A percentile compares a stretch with the other conserved stretches of the same genome.
Evolutionary conservation across 2,888 invertebrate species (phyloP).

Genomic region (Syritta pipiens): DNA sequence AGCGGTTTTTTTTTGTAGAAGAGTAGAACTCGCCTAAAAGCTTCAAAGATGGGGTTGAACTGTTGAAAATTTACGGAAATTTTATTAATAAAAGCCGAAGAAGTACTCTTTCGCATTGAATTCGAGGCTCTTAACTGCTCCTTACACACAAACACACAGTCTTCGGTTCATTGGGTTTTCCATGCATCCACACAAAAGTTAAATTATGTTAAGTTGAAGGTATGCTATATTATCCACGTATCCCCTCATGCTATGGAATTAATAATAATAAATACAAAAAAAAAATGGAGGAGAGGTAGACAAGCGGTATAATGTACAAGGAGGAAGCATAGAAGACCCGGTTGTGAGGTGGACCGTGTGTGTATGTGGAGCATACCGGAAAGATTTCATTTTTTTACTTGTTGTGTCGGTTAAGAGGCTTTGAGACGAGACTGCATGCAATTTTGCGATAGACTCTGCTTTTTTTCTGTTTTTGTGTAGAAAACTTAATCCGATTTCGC

Average conservation of each 20-base stretch:
- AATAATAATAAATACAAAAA: conserved; percentile 36
- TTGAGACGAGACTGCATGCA: conserved; percentile 55
- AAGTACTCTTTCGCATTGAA: conserved; percentile 32
- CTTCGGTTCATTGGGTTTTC: conserved; percentile 65
- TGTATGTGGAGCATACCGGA: conserved; percentile 65
- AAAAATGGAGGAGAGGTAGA: conserved; percentile 1
- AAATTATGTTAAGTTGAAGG: conserved; percentile 65
- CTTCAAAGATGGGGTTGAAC: conserved; percentile 15
- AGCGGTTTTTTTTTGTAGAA: conserved; percentile 1
- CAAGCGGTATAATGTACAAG: neutral
- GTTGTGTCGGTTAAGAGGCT: conserved; percentile 59
- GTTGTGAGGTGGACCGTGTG: conserved; percentile 65
- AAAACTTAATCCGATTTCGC: conserved; percentile 66
- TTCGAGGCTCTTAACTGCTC: conserved; percentile 6
- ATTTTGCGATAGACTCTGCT: conserved; percentile 51
- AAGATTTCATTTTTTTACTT: conserved; percentile 41
- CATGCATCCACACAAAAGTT: conserved; percentile 65
- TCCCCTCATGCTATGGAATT: conserved; percentile 52
- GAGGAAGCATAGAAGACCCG: conserved; percentile 47
- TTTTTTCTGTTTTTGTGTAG: conserved; percentile 8
- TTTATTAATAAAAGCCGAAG: conserved; percentile 35
- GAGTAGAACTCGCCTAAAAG: neutral
- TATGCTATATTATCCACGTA: conserved; percentile 7
- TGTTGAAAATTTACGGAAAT: conserved; percentile 5
- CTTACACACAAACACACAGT: neutral